phyloP scores from a whole-genome alignment of 1,140 invertebrate species.

The Coboldia fuscipes region DNA sequence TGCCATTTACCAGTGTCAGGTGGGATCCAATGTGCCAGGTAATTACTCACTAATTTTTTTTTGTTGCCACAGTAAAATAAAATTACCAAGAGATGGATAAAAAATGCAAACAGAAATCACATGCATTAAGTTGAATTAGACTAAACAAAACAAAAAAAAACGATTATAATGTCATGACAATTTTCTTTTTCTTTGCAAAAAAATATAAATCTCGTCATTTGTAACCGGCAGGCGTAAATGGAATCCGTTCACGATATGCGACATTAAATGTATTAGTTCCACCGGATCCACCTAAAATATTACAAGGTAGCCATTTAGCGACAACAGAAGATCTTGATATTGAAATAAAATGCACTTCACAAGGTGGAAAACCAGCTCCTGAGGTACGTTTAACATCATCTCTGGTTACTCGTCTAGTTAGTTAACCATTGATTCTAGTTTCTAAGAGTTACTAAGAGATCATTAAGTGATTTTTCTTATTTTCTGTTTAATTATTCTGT shows the following conservation, averaged over 20 bases:
- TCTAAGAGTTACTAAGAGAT: too few species aligned
- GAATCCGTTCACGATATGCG: conserved; percentile 42
- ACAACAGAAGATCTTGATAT: conserved; percentile 53
- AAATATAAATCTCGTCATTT: not conserved
- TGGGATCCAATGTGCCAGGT: conserved; percentile 21
- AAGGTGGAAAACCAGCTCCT: conserved; percentile 55
- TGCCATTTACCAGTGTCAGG: conserved; percentile 55
- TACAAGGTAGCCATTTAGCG: conserved; percentile 39
- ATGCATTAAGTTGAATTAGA: not conserved
- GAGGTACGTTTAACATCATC: conserved; percentile 29
- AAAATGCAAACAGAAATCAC: not conserved
- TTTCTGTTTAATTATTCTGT: too few species aligned
- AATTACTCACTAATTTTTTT: conserved; percentile 14
- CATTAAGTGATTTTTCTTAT: too few species aligned
- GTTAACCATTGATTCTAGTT: too few species aligned
- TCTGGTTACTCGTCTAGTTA: not conserved
- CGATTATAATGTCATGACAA: too few species aligned
- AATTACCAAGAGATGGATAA: not conserved
- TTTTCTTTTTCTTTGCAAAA: not conserved
- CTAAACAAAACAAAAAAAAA: not conserved
- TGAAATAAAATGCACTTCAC: conserved; percentile 52
- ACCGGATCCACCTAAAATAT: conserved; percentile 50
- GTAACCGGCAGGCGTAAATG: conserved; percentile 7
- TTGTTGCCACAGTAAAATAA: not conserved
- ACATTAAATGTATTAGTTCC: conserved; percentile 48